Evolutionary conservation across 2,888 invertebrate species (phyloP), one percentile per base, ranked within the genome.

Genomic region (Syritta pipiens): DNA sequence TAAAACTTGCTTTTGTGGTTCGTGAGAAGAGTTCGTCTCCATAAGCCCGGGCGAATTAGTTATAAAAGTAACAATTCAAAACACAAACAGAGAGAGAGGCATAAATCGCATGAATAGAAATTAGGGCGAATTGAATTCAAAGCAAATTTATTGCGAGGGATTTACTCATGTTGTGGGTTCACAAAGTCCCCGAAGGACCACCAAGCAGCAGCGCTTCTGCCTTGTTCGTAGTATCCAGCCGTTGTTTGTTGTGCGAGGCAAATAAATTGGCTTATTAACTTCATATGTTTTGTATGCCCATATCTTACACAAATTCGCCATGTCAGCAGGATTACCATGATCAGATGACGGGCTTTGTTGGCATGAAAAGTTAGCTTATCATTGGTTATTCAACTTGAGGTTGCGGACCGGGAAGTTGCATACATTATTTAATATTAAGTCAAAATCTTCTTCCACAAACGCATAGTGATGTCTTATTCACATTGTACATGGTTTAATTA

Each of bases 241-340:
- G 32, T 28, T 28, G 22, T 40, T 30, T 28, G 14, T 14, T 62
- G 49, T 57, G 79, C 67, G 44, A 26, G 62, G 79, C 74, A 79
- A 79, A 79, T 68, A 79, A 79, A 79, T 79, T 79, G 79, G 74
- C 68, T 79, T 79, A 79, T 79, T 79, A 79, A 68, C 67, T 79
- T 79, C 68, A 79, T 74, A 74, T 62, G 79, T 67, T 60, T 51
- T 62, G 74, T 68, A 74, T 79, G 74, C 37, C 67, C 74, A 72
- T 74, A 62, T 55, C 55, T 74, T 49, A 79, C 57, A 57, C 62
- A 72, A 77, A 79, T 79, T 79, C 67, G 55, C 67, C 51, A 79
- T 74, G 79, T 67, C 79, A 79, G 79, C 62, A 51, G 68, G 79
- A 74, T 79, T 79, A 77, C 60, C 24, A 24, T 74, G 74, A 79